Conservation (phyloP, 92 coral and sea anemone species). For the Pocillopora grandis region DNA sequence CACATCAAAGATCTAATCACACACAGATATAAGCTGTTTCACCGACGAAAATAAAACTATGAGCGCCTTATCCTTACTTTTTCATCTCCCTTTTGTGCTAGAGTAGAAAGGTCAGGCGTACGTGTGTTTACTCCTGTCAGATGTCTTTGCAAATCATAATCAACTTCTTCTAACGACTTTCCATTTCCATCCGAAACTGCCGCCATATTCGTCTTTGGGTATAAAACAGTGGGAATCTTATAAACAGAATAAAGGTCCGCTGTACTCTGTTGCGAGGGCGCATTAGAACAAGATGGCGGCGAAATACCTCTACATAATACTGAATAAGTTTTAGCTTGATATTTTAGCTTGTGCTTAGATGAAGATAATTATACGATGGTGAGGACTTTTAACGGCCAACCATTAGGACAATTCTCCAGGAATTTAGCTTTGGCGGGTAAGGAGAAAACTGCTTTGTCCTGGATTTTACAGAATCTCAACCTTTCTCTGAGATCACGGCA, state of each 20-base stretch:
- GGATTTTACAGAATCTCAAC: not conserved
- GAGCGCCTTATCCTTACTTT: conserved; percentile 45
- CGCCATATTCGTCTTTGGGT: conserved; percentile 8
- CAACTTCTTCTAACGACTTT: conserved; percentile 3
- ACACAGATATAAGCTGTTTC: not conserved
- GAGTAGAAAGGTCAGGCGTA: conserved; percentile 75
- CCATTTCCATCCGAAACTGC: conserved; percentile 39
- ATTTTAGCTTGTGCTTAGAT: not conserved
- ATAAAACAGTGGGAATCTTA: not conserved
- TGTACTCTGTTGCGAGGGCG: not conserved
- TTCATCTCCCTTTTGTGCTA: conserved; percentile 95
- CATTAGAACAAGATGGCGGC: conserved; percentile 36
- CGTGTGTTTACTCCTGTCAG: conserved; percentile 64
- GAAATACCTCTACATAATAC: no score
- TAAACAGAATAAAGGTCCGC: not conserved
- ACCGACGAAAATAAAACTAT: not conserved
- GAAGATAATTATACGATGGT: not conserved
- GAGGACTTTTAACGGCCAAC: conserved; percentile 37
- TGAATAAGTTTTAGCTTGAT: not conserved
- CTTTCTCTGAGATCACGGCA: not conserved
- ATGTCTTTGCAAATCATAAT: conserved; percentile 34
- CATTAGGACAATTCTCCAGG: conserved; percentile 30
- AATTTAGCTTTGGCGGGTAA: conserved; percentile 69
- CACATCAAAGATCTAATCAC: not conserved
- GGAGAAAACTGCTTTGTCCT: not conserved